Base-by-base conservation (phyloP, 2,888 invertebrate species). In the Dryomyza anilis region DNA sequence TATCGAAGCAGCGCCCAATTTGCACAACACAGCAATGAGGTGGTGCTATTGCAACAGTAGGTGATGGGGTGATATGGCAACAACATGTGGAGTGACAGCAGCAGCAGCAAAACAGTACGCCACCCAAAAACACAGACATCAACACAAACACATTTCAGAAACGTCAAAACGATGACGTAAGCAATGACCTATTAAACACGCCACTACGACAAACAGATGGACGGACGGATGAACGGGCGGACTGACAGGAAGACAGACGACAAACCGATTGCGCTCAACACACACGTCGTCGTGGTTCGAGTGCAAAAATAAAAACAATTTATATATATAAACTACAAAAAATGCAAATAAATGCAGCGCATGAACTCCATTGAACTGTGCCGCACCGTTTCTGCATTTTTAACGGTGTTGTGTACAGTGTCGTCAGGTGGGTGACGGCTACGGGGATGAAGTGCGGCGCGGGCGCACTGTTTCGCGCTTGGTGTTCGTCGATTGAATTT, bases 121-220 rank as follows among this genome's bases (percentile, higher is more conserved):
- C 55, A 46, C 58, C 46, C 14, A 52, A 61, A 14, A 48, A 59
- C 25, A 45, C 58, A 59, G 39, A 25, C 36, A 39, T 19, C 5
- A 10, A 58, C 39, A 59, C 48, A 16, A 4, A 14, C 25, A n/a
- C 25, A 43, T 25, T 25, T 43, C n/a, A 58, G 43, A 2, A 10
- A 30, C 33, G 36, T 45, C 60, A 36, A 55, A 63, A 27, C 52
- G 66, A 66, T 66, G 68, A 68, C 68, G 66, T 62, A 68, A 68
- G 64, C 66, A 66, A 45, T 68, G 66, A 68, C 68, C 68, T 64
- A 68, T 61, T 66, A 68, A 64, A 53, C 62, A 62, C 53, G 48
- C 48, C 27, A 63, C 55, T 21, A n/a, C 43, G 12, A 53, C 55
- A 19, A 21, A 21, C 27, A 19, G 23, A 45, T 55, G 39, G 23